Conservation (phyloP, 1,140 invertebrate species). For the Leptinotarsa lineolata region DNA sequence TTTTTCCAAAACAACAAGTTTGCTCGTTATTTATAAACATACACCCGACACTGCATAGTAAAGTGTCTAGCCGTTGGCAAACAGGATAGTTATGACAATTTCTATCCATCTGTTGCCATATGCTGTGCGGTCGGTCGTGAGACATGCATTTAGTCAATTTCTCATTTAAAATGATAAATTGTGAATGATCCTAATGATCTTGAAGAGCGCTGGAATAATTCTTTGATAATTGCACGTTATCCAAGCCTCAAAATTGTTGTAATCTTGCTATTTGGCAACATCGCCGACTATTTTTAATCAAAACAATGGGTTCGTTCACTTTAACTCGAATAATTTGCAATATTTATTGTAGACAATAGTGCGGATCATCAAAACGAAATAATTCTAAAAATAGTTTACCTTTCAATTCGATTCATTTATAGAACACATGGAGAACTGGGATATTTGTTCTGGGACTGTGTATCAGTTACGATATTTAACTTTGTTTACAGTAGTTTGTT, state of each 20-base stretch:
- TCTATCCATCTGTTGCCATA: background rate
- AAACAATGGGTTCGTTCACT: constrained; percentile 1
- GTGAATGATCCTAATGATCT: background rate
- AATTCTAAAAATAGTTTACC: background rate
- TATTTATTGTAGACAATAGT: background rate
- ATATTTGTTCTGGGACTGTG: too few relatives aligned
- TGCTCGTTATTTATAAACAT: background rate
- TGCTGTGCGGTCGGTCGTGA: background rate
- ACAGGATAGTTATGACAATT: background rate
- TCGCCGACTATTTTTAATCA: background rate
- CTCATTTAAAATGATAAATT: background rate
- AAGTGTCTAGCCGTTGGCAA: background rate
- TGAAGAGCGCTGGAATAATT: too few relatives aligned
- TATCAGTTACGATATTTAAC: too few relatives aligned
- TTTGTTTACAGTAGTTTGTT: too few relatives aligned
- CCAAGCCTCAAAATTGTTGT: too few relatives aligned
- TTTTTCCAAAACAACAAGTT: constrained; percentile 3
- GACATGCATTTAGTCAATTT: background rate
- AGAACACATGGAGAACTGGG: too few relatives aligned
- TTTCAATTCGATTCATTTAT: too few relatives aligned
- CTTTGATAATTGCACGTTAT: too few relatives aligned
- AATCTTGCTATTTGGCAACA: background rate
- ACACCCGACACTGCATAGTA: background rate
- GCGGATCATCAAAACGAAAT: background rate
- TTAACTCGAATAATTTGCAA: background rate